Conservation (phyloP, 1,140 invertebrate genomes). For the Epicauta chinensis region DNA sequence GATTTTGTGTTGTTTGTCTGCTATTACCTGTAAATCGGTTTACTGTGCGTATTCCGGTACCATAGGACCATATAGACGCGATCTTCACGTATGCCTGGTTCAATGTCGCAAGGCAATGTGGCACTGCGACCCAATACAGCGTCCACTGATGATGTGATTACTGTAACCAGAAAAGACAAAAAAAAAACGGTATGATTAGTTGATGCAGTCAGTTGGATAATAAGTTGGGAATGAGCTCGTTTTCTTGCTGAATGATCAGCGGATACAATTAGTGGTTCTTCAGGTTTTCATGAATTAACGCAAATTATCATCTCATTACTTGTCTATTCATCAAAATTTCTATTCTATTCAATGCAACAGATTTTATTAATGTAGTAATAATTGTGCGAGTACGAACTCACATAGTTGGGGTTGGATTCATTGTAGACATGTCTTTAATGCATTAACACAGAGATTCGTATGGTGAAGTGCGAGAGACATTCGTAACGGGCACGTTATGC, state of each 20-base stretch:
- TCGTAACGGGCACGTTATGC: background rate
- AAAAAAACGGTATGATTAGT: slow-evolving; percentile 3
- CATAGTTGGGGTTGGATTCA: no score
- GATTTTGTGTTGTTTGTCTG: no score
- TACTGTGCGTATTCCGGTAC: slow-evolving; percentile 76
- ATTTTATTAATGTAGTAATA: no score
- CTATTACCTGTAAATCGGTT: slow-evolving; percentile 78
- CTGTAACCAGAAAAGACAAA: slow-evolving; percentile 51
- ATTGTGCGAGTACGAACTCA: no score
- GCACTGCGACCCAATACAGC: slow-evolving; percentile 73
- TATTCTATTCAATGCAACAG: no score
- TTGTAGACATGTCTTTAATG: slow-evolving; percentile 8
- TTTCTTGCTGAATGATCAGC: no score
- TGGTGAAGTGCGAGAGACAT: background rate
- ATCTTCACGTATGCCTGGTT: slow-evolving; percentile 68
- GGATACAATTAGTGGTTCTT: no score
- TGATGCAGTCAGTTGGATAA: no score
- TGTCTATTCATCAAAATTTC: no score
- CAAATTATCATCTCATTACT: no score
- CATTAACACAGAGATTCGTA: background rate
- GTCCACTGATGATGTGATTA: slow-evolving; percentile 62
- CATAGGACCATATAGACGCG: slow-evolving; percentile 85
- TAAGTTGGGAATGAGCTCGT: no score
- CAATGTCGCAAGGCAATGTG: slow-evolving; percentile 77
- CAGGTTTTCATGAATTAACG: no score